Evolutionary conservation across 2,888 invertebrate species (phyloP).

Genomic region (Dolomedes plantarius): DNA sequence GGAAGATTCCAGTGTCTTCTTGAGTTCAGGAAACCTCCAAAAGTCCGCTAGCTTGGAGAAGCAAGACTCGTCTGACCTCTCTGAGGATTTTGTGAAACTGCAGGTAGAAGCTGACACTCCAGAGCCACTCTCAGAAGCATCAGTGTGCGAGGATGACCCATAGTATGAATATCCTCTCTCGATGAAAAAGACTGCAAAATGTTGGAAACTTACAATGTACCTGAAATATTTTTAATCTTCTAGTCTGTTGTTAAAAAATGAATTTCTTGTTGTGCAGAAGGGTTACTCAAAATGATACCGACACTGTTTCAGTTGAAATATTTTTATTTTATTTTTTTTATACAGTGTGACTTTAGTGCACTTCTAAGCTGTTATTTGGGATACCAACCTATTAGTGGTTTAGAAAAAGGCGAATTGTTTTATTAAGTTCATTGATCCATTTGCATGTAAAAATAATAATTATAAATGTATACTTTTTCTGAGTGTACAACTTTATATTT

Average conservation of each 20-base stretch:
- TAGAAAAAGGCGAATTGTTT: too few relatives aligned
- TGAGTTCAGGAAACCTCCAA: background rate
- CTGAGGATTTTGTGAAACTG: slow-evolving; percentile 7
- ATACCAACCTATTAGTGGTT: background rate
- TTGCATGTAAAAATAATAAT: too few relatives aligned
- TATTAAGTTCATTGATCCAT: too few relatives aligned
- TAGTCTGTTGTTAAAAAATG: slow-evolving; percentile 44
- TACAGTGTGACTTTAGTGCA: background rate
- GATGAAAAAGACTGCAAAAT: slow-evolving; percentile 9
- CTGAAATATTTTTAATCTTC: slow-evolving; percentile 56
- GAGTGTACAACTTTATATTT: too few relatives aligned
- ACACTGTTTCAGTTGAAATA: background rate
- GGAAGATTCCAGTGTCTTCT: slow-evolving; percentile 4
- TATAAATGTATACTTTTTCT: too few relatives aligned
- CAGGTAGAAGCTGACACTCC: background rate
- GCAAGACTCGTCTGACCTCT: slow-evolving; percentile 1
- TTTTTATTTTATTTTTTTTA: background rate
- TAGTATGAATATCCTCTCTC: background rate
- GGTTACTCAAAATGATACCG: background rate
- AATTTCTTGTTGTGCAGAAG: background rate
- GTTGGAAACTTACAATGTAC: slow-evolving; percentile 45
- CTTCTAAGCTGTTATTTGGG: background rate
- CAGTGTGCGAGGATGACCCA: background rate
- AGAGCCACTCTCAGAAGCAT: background rate
- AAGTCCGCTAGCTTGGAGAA: background rate